Evolutionary conservation across 2,888 invertebrate species (phyloP).

Genomic region (Trachelus troglodyta): DNA sequence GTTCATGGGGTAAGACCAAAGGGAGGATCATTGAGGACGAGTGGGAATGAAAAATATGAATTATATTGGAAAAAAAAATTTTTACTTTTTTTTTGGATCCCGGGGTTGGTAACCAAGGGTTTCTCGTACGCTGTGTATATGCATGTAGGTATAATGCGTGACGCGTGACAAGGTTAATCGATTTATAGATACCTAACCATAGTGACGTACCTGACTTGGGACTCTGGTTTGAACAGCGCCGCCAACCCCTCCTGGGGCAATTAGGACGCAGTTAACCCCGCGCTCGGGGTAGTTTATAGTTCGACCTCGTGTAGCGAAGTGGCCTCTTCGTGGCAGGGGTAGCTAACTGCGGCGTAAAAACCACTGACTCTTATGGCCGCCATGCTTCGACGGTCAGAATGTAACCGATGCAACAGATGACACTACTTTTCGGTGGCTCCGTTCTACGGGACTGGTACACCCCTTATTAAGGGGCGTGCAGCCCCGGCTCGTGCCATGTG

Average conservation of each 20-base stretch:
- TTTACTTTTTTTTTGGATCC: fast-evolving
- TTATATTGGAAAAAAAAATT: too few relatives aligned
- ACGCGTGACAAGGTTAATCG: too few relatives aligned
- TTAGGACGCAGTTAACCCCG: slow-evolving; percentile 3
- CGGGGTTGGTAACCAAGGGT: too few relatives aligned
- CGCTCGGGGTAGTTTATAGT: neutral
- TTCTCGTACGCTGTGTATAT: too few relatives aligned
- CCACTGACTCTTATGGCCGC: slow-evolving; percentile 16
- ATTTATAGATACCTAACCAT: too few relatives aligned
- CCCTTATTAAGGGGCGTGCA: slow-evolving; percentile 40
- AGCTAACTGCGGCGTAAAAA: neutral
- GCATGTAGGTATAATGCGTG: too few relatives aligned
- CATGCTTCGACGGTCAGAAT: slow-evolving; percentile 41
- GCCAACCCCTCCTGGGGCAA: neutral
- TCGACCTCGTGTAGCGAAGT: too few relatives aligned
- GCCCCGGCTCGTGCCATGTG: slow-evolving; percentile 56
- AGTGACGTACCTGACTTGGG: neutral
- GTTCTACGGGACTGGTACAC: slow-evolving; percentile 8
- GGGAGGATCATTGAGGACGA: too few relatives aligned
- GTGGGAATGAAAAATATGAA: too few relatives aligned
- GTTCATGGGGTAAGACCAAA: too few relatives aligned
- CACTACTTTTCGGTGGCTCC: slow-evolving; percentile 48
- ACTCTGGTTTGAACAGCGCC: slow-evolving; percentile 1
- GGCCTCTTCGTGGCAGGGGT: neutral
- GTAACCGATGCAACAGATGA: slow-evolving; percentile 62